A percentile compares a stretch with the other conserved stretches of the same genome.
Evolutionary conservation across 2,888 invertebrate species (phyloP).

Genomic region (Galerucella calmariensis): DNA sequence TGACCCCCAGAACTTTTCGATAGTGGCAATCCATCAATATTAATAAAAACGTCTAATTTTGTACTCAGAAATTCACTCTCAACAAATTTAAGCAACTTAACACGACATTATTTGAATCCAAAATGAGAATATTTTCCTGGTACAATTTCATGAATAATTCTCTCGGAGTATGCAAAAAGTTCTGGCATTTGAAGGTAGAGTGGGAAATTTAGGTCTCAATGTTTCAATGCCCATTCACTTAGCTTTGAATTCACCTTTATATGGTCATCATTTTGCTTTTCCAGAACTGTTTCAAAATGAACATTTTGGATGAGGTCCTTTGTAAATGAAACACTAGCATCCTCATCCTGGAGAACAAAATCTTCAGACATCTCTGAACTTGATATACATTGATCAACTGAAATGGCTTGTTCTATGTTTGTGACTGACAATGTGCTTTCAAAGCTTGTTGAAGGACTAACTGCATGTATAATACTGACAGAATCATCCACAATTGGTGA

Average conservation of each 20-base stretch:
- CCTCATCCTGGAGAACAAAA: background rate
- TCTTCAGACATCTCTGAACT: slow-evolving; percentile 19
- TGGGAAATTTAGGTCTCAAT: background rate
- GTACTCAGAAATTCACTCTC: too few species aligned
- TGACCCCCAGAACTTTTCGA: too few species aligned
- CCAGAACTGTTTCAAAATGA: slow-evolving; percentile 18
- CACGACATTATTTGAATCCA: too few species aligned
- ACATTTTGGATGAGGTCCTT: slow-evolving; percentile 16
- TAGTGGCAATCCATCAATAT: too few species aligned
- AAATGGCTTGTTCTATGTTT: slow-evolving; percentile 21
- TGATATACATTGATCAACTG: slow-evolving; percentile 13
- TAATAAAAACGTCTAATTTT: too few species aligned
- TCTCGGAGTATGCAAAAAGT: too few species aligned
- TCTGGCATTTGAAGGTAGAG: too few species aligned
- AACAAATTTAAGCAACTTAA: too few species aligned
- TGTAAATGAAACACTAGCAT: slow-evolving; percentile 3
- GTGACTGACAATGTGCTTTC: slow-evolving; percentile 16
- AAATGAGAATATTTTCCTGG: too few species aligned
- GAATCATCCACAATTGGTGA: slow-evolving; percentile 4
- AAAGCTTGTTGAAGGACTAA: too few species aligned
- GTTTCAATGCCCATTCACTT: slow-evolving; percentile 27
- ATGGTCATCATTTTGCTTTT: slow-evolving; percentile 26
- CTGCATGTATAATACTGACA: background rate
- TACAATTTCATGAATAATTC: too few species aligned
- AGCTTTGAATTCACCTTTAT: slow-evolving; percentile 20